Evolutionary conservation across 2,888 invertebrate genomes (phyloP).

Genomic region (Autographa gamma): DNA sequence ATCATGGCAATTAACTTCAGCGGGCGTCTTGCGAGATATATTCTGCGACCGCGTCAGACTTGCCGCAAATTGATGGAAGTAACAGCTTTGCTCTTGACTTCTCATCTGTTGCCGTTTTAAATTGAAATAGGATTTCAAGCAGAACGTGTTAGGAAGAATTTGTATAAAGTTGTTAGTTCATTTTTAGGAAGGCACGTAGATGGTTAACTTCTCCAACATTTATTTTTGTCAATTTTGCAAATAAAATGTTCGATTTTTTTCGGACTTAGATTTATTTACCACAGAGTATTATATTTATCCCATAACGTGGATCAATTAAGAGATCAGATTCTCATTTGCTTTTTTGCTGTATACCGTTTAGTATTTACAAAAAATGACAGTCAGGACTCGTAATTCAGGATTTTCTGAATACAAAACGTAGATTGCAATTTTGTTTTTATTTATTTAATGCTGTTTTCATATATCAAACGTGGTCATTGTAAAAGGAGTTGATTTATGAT

Average conservation of each 20-base stretch:
- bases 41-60: conserved; percentile 54
- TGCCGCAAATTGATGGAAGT: conserved; percentile 55
- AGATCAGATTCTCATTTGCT: too few relatives aligned
- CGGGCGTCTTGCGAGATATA: conserved; percentile 60
- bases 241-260: too few relatives aligned
- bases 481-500: conserved; percentile 44
- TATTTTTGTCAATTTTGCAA: too few relatives aligned
- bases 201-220: too few relatives aligned
- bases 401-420: too few relatives aligned
- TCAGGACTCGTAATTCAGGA: too few relatives aligned
- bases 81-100: conserved; percentile 32
- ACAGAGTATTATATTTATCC: too few relatives aligned
- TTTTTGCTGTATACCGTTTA: too few relatives aligned
- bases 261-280: too few relatives aligned
- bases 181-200: background rate
- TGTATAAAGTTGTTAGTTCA: background rate
- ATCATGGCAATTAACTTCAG: conserved; percentile 73
- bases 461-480: conserved; percentile 8
- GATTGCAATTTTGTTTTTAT: background rate
- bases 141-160: background rate
- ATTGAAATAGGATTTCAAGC: conserved; percentile 30
- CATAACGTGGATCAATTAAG: too few relatives aligned
- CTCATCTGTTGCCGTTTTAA: conserved; percentile 33
- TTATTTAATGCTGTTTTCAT: conserved; percentile 24
- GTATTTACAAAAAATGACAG: too few relatives aligned